Evolutionary conservation across 2,888 invertebrate genomes (phyloP).

Genomic region (Aleiodes testaceus): DNA sequence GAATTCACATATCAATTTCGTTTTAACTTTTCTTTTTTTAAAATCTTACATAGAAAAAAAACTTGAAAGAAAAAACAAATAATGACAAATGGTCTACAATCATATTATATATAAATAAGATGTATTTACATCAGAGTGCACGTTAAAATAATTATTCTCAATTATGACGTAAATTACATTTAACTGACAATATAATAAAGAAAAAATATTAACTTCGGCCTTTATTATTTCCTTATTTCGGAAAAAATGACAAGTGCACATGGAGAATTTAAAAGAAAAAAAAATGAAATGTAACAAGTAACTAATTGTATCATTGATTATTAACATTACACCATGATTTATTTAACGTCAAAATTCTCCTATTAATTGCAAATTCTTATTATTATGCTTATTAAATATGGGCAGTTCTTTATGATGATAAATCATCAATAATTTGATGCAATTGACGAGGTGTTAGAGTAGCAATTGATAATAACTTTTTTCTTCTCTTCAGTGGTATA

Average conservation of each 20-base stretch:
- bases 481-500: constrained; percentile 47
- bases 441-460: constrained; percentile 63
- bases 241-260: too few species aligned
- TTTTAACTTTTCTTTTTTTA: neutral
- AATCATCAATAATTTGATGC: constrained; percentile 60
- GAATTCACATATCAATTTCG: constrained; percentile 7
- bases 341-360: neutral
- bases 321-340: constrained; percentile 21
- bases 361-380: neutral
- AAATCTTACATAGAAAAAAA: neutral
- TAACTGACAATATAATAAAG: too few species aligned
- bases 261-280: neutral
- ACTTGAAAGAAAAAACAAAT: too few species aligned
- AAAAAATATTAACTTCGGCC: too few species aligned
- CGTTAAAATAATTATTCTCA: too few species aligned
- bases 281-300: neutral
- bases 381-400: constrained; percentile 13
- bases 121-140: too few species aligned
- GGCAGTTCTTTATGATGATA: constrained; percentile 19
- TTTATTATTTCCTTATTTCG: too few species aligned
- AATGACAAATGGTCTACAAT: too few species aligned
- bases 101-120: too few species aligned
- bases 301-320: constrained; percentile 9
- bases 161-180: too few species aligned
- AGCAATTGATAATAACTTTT: constrained; percentile 49